These are phyloP conservation scores for Aleiodes sp. DNA, from an alignment of 1,140 invertebrate species.

Conservation along the genomic window DNA sequence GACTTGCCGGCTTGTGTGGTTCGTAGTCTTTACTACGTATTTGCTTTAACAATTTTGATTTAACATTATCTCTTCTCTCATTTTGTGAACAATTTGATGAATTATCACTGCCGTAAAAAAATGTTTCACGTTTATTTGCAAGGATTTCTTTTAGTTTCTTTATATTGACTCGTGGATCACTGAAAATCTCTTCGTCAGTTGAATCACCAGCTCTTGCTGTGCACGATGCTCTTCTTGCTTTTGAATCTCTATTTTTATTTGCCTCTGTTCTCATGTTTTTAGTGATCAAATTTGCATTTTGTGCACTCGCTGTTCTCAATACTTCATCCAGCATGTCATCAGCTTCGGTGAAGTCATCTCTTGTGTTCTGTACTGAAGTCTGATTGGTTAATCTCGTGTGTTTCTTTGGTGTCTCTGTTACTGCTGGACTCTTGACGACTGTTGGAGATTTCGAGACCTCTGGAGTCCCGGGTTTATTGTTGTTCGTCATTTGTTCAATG, in stretches of 20 bases:
- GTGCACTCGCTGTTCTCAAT: not conserved
- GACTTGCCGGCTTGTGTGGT: conserved; percentile 54
- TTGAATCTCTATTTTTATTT: not conserved
- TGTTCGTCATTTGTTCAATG: conserved; percentile 37
- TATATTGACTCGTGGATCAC: conserved; percentile 42
- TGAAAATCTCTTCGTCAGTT: conserved; percentile 35
- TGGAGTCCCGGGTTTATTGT: conserved; percentile 34
- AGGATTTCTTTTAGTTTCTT: conserved; percentile 47
- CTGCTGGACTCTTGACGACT: not conserved
- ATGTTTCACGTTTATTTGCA: conserved; percentile 45
- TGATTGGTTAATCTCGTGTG: not conserved
- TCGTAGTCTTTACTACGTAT: conserved; percentile 44
- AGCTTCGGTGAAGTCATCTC: not conserved
- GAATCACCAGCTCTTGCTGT: conserved; percentile 20
- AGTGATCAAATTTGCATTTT: conserved; percentile 1
- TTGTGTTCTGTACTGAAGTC: not conserved
- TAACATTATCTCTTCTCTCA: conserved; percentile 23
- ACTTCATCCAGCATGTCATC: not conserved
- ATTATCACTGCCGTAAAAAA: conserved; percentile 43
- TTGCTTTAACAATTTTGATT: conserved; percentile 29
- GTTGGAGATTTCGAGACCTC: not conserved
- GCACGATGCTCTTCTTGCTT: not conserved
- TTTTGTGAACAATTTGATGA: not conserved
- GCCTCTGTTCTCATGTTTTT: conserved; percentile 17
- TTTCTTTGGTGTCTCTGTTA: not conserved